These are phyloP conservation scores for Phenganax marumi DNA, from an alignment of 92 coral and sea anemone genomes.

Conservation along the genomic window DNA sequence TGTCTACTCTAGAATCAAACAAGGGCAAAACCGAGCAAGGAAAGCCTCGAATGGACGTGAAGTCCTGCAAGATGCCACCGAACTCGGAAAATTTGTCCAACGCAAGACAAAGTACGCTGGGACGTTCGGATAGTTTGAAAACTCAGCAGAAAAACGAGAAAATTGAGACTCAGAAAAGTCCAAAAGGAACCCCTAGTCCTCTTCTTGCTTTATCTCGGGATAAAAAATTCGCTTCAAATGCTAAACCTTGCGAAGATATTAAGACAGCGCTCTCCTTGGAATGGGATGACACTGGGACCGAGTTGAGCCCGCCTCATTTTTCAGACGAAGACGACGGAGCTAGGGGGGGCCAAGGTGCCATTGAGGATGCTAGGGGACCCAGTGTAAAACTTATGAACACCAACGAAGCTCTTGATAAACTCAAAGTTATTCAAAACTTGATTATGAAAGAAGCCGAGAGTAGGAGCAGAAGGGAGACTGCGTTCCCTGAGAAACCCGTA, in stretches of 20 bases:
- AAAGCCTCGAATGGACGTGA: neutral
- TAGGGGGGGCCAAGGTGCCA: neutral
- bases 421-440: slow-evolving; percentile 31
- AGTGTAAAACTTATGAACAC: slow-evolving; percentile 44
- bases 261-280: slow-evolving; percentile 31
- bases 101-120: neutral
- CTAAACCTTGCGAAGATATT: slow-evolving; percentile 6
- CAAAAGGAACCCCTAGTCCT: slow-evolving; percentile 26
- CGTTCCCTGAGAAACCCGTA: neutral
- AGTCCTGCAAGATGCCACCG: neutral
- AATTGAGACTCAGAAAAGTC: neutral
- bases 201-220: slow-evolving; percentile 38
- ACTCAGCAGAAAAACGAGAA: neutral
- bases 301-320: slow-evolving; percentile 29
- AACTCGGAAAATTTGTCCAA: neutral
- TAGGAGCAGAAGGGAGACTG: slow-evolving; percentile 28
- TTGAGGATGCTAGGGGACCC: slow-evolving; percentile 26
- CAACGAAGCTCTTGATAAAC: slow-evolving; percentile 39
- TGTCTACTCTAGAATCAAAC: neutral
- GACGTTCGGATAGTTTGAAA: neutral
- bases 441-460: slow-evolving; percentile 45
- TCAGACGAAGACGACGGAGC: slow-evolving; percentile 32
- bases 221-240: slow-evolving; percentile 24
- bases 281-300: slow-evolving; percentile 45
- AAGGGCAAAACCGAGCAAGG: neutral